Evolutionary conservation across 2,888 invertebrate genomes (phyloP).

Genomic region (Pseudococcus jackbeardsleyi): DNA sequence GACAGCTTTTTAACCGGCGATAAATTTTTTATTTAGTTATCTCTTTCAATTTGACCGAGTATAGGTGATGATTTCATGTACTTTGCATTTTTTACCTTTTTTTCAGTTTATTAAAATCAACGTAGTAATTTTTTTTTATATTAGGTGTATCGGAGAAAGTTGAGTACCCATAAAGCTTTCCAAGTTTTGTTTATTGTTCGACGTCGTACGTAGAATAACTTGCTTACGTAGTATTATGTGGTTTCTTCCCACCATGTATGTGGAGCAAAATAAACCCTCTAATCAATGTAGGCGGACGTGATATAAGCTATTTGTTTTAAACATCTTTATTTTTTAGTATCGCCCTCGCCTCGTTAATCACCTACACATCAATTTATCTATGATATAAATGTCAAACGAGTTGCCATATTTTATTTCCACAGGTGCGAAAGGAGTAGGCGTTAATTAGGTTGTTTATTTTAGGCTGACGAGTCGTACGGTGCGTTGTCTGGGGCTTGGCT

Average conservation of each 20-base stretch:
- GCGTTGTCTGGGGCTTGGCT: background rate
- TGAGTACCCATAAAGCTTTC: too few relatives aligned
- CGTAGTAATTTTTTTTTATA: background rate
- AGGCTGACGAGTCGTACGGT: background rate
- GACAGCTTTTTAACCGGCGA: constrained; percentile 27
- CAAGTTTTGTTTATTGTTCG: too few relatives aligned
- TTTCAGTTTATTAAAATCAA: background rate
- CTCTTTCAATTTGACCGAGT: background rate
- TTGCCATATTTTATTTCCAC: background rate
- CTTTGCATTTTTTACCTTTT: background rate
- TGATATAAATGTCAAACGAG: constrained; percentile 27
- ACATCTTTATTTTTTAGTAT: background rate
- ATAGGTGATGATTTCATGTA: background rate
- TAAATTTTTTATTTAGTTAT: constrained; percentile 34
- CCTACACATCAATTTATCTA: background rate
- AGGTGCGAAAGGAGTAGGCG: background rate
- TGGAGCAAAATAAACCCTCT: constrained; percentile 2
- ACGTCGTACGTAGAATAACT: background rate
- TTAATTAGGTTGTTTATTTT: background rate
- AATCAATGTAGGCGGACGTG: constrained; percentile 34
- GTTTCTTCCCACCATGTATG: background rate
- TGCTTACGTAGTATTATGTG: background rate
- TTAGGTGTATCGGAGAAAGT: too few relatives aligned
- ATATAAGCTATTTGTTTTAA: background rate
- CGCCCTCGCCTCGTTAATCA: background rate